Conservation (phyloP, 2,113 vertebrate genomes). For the Anser cygnoides region DNA sequence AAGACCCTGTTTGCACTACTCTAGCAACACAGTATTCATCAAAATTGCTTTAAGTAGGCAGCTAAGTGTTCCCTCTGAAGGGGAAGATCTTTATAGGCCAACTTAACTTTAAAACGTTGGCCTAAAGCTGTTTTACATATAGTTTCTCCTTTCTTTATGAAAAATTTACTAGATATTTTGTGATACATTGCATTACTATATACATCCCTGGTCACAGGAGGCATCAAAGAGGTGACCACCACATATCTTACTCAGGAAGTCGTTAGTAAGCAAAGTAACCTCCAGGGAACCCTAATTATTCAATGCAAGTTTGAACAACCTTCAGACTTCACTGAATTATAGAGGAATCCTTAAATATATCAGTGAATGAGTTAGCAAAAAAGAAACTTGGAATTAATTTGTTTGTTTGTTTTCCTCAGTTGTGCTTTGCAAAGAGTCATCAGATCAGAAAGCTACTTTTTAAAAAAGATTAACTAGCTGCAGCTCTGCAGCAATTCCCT, state of each 20-base stretch:
- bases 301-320: neutral
- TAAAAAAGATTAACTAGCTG: neutral
- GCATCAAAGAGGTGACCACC: neutral
- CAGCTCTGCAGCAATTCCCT: neutral
- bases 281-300: neutral
- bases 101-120: neutral
- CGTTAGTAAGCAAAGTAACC: neutral
- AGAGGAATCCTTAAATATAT: neutral
- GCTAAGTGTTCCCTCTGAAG: neutral
- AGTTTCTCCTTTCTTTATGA: neutral
- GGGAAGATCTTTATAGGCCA: neutral
- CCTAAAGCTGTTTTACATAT: neutral
- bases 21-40: neutral
- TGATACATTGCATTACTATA: neutral
- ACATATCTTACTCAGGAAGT: neutral
- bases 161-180: neutral
- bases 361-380: neutral
- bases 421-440: neutral
- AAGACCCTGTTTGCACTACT: neutral
- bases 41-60: slow-evolving; percentile 1
- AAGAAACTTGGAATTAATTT: neutral
- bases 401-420: neutral
- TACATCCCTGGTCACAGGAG: neutral
- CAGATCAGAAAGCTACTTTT: neutral
- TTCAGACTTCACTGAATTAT: neutral